Base-by-base conservation (phyloP, 2,888 invertebrate genomes). In the Catocala fraxini region DNA sequence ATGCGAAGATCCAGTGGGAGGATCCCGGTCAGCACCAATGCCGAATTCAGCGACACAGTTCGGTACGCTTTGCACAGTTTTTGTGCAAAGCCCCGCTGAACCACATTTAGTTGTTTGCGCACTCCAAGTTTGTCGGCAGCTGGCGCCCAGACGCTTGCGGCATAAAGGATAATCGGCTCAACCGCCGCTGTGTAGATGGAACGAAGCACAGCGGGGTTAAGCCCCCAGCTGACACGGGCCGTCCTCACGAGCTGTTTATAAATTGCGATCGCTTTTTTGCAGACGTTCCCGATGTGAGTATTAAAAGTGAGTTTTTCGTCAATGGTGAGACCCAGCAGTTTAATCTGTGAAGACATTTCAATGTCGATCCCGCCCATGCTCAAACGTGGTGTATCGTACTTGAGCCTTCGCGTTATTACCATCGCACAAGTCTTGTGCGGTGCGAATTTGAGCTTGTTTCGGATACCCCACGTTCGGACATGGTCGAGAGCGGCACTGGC, bases 401-500 rank as follows among this genome's bases (percentile, higher is more conserved):
- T 56, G 0, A 56, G 7, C 10, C 33, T 49, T 2, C 34, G 47
- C 11, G 56, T 56, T 0, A 56, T 25, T 3, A 48, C 12, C 48
- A 56, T 47, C 3, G 48, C 48, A 15, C 11, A 10, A 5, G 56
- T 56, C 25, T 56, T 56, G 11, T 48, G 56, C 15, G 15, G 15
- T 15, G 15, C 15, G 15, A 15, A 15, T 15, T 15, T 15, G 1
- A 15, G 15, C 15, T 61, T 61, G 35, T 61, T 61, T 25, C 6
- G 13, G 55, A 56, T 51, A 33, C 60, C 60, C 59, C 57, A 63
- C n/a, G 42, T n/a, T 48, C 41, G 64, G 34, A 56, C 64, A 59
- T 25, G 15, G 1, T 13, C 59, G 42, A 65, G 55, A 7, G 55
- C 51, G 65, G 43, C 5, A 52, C 63, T 4, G 65, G 15, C 15